Percentiles rank a stretch among this genome's conserved stretches.
phyloP scores from a whole-genome alignment of 2,797 vertebrate genomes.

The Notoglanidium macrostoma region DNA sequence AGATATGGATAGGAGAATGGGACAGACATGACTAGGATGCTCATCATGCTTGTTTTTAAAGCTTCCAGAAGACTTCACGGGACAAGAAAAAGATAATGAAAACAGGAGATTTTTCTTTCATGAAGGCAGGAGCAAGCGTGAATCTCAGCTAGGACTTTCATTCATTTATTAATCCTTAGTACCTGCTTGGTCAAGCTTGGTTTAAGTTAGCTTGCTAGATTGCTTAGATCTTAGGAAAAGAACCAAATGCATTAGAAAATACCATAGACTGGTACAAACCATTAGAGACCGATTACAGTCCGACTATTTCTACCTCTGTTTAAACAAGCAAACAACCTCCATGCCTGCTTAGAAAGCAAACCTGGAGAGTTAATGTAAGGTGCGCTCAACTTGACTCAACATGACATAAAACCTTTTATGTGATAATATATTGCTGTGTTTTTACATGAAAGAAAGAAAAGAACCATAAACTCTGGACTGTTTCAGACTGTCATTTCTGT shows the following conservation, averaged over 20 bases:
- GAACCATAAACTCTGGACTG: neutral
- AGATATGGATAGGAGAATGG: neutral
- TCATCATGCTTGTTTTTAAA: neutral
- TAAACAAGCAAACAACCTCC: neutral
- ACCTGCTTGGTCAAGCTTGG: neutral
- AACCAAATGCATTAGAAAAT: neutral
- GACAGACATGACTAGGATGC: neutral
- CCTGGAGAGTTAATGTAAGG: neutral
- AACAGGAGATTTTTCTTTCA: neutral
- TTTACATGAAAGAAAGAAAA: neutral
- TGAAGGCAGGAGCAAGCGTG: neutral
- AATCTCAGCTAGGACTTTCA: neutral
- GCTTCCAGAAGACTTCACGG: neutral
- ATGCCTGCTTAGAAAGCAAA: neutral
- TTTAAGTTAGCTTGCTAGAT: neutral
- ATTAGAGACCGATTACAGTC: no score
- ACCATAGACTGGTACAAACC: neutral
- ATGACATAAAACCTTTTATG: neutral
- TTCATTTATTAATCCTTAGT: slow-evolving; percentile 5
- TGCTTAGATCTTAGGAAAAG: neutral
- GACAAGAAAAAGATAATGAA: neutral
- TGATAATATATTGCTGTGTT: neutral
- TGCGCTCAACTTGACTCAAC: neutral
- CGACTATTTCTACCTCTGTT: neutral
- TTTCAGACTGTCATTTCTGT: neutral